phyloP scores from a whole-genome alignment of 2,888 invertebrate genomes.

The Melitaea athalia region DNA sequence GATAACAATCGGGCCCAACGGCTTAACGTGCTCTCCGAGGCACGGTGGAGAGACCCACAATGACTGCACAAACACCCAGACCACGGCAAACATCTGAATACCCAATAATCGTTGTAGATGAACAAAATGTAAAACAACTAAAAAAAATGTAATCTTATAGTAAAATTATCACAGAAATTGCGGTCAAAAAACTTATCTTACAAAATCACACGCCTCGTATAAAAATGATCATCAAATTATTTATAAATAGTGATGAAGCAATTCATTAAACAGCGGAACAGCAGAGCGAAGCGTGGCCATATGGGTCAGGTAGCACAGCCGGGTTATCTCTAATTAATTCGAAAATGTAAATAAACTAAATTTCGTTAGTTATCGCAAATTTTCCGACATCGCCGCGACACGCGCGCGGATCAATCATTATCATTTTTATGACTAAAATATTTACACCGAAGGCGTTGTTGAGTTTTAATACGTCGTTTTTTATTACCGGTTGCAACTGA shows the following conservation, averaged over 20 bases:
- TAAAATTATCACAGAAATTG: no score
- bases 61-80: no score
- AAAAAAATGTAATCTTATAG: no score
- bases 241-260: no score
- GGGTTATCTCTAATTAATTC: conserved; percentile 32
- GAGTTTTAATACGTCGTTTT: background rate
- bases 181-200: no score
- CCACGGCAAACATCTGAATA: no score
- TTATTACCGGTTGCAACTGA: background rate
- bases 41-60: no score
- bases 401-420: conserved; percentile 3
- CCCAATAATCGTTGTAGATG: no score
- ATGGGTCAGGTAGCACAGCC: conserved; percentile 10
- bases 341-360: conserved; percentile 7
- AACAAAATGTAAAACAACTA: no score
- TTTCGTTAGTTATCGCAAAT: conserved; percentile 11
- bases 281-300: background rate
- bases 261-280: background rate
- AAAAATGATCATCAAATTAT: background rate
- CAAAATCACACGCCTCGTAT: background rate
- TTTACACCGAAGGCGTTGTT: background rate
- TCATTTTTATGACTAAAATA: conserved; percentile 7
- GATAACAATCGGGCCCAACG: no score
- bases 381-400: conserved; percentile 11
- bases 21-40: no score